phyloP scores from a whole-genome alignment of 2,797 vertebrate genomes.

The Megaceryle alcyon region DNA sequence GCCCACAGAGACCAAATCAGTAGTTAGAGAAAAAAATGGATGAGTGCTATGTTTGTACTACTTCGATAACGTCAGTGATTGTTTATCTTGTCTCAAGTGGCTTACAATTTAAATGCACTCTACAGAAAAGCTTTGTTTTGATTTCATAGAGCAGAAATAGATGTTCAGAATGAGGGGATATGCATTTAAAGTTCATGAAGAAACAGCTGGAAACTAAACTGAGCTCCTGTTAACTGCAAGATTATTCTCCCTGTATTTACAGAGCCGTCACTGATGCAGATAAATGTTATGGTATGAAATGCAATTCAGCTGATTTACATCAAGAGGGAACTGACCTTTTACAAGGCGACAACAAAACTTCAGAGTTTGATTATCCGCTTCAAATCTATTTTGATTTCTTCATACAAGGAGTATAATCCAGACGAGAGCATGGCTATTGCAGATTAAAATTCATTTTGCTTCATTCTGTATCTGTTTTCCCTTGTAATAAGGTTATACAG shows the following conservation, averaged over 20 bases:
- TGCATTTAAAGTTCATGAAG: not conserved
- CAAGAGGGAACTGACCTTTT: conserved; percentile 30
- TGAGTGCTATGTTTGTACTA: not conserved
- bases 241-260: not conserved
- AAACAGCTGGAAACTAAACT: not conserved
- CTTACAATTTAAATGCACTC: not conserved
- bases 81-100: not conserved
- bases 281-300: conserved; percentile 4
- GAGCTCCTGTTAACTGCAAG: not conserved
- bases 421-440: not conserved
- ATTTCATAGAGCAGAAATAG: not conserved
- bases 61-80: not conserved
- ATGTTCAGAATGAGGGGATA: not conserved
- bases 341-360: not conserved
- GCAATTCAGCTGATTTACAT: conserved; percentile 16
- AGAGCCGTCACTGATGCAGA: not conserved
- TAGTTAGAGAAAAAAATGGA: not conserved
- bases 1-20: not conserved
- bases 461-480: not conserved
- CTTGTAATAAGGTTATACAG: conserved; percentile 18
- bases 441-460: not conserved
- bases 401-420: not conserved
- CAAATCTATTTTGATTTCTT: conserved; percentile 51
- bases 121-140: not conserved
- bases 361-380: conserved; percentile 10